Percentiles rank a stretch among this genome's conserved stretches.
These are phyloP conservation scores for Himantopus leucocephalus DNA, from an alignment of 2,113 vertebrate species.

Conservation along the genomic window DNA sequence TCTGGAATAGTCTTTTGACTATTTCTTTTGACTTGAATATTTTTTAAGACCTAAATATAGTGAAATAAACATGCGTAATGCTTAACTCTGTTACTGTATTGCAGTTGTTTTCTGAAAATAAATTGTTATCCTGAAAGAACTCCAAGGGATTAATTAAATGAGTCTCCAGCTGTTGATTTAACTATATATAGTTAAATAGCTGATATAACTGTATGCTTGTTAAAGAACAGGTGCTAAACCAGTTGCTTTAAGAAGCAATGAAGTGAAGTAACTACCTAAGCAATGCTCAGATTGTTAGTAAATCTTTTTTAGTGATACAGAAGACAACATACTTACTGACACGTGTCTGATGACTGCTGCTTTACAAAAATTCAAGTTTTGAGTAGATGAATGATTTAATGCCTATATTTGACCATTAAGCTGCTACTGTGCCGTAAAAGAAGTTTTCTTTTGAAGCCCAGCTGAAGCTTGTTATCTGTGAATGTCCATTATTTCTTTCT, in stretches of 20 bases:
- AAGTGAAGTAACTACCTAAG: background rate
- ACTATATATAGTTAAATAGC: constrained; percentile 14
- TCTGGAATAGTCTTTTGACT: background rate
- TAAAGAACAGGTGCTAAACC: constrained; percentile 54
- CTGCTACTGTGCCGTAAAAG: background rate
- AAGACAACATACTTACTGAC: background rate
- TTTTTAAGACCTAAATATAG: background rate
- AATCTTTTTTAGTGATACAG: background rate
- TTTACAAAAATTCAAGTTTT: background rate
- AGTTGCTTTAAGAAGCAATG: constrained; percentile 43
- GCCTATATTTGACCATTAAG: background rate
- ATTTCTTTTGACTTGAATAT: background rate
- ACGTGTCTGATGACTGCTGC: background rate
- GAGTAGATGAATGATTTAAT: background rate
- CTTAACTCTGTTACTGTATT: background rate
- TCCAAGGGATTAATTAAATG: constrained; percentile 42
- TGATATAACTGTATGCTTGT: background rate
- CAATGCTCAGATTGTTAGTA: background rate
- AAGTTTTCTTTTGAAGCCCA: background rate
- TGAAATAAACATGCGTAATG: background rate
- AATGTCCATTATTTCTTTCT: background rate
- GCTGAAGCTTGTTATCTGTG: background rate
- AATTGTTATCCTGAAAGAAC: constrained; percentile 1
- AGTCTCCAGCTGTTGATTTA: constrained; percentile 49
- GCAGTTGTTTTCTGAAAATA: constrained; percentile 64